phyloP scores from a whole-genome alignment of 2,113 vertebrate species.

The Pandion haliaetus region DNA sequence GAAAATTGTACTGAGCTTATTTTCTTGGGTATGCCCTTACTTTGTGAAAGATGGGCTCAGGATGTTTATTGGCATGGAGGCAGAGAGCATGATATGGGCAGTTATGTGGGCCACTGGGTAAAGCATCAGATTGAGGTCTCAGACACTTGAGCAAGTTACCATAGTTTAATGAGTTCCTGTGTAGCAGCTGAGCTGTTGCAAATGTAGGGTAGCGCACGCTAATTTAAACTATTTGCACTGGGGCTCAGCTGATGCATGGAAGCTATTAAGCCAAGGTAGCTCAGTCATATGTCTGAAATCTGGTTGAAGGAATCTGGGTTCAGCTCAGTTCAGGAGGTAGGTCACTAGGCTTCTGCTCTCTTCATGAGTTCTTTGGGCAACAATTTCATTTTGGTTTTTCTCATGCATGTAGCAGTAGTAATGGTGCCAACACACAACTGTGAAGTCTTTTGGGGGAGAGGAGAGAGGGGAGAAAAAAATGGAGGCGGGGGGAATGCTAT shows the following conservation, averaged over 20 bases:
- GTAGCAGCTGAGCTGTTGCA: slow-evolving; percentile 50
- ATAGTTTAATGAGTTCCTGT: slow-evolving; percentile 42
- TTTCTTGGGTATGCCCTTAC: background rate
- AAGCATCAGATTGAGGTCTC: slow-evolving; percentile 30
- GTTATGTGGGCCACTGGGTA: slow-evolving; percentile 42
- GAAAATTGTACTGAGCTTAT: background rate
- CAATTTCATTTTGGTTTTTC: background rate
- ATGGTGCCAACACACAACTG: background rate
- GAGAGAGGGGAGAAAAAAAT: fast-evolving
- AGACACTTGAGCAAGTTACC: slow-evolving; percentile 49
- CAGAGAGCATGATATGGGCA: background rate
- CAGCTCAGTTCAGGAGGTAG: background rate
- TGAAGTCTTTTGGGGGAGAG: background rate
- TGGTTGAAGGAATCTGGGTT: background rate
- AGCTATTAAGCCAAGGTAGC: slow-evolving; percentile 1
- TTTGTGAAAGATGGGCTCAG: background rate
- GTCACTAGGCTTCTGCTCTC: background rate
- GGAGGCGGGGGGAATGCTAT: fast-evolving
- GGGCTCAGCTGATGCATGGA: slow-evolving; percentile 39
- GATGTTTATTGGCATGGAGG: background rate
- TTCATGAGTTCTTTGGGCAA: background rate
- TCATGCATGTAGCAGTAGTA: background rate
- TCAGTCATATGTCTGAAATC: background rate
- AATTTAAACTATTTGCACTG: slow-evolving; percentile 11
- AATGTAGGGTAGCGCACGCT: slow-evolving; percentile 28